These are phyloP conservation scores for Muntiacus reevesi DNA, from an alignment of 2,113 vertebrate genomes.

Conservation along the genomic window DNA sequence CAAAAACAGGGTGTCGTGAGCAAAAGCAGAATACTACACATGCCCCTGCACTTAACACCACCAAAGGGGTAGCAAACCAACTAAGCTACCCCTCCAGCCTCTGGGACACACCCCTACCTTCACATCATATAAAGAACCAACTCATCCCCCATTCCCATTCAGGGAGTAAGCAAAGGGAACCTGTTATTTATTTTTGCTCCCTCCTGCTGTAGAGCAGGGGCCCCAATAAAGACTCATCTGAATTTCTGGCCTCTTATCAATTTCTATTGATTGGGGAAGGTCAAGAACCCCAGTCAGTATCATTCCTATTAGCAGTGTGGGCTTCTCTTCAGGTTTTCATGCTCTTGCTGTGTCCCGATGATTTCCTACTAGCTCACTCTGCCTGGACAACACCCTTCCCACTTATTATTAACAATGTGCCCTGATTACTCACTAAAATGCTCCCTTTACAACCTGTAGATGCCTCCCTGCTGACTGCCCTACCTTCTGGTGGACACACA, in stretches of 20 bases:
- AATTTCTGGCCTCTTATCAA: neutral
- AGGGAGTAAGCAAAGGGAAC: neutral
- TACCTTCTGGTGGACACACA: neutral
- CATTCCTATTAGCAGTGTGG: slow-evolving; percentile 1
- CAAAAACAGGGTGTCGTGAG: neutral
- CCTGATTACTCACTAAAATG: slow-evolving; percentile 30
- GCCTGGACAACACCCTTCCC: slow-evolving; percentile 51
- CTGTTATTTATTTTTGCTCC: neutral
- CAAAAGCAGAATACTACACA: neutral
- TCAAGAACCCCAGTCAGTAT: neutral
- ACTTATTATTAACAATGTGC: slow-evolving; percentile 58
- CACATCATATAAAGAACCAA: neutral
- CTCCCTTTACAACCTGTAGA: slow-evolving; percentile 7
- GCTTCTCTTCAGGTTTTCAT: neutral
- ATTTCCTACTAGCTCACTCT: slow-evolving; percentile 62
- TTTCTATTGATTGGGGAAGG: neutral
- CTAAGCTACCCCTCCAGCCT: neutral
- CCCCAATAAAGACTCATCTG: neutral
- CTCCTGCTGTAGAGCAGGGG: neutral
- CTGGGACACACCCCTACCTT: neutral
- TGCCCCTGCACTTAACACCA: neutral
- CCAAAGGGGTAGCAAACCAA: neutral
- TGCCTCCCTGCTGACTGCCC: slow-evolving; percentile 45
- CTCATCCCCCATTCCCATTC: neutral
- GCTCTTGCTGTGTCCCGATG: neutral